These are phyloP conservation scores for Amphilophus citrinellus DNA, from an alignment of 2,113 vertebrate species.

Conservation along the genomic window DNA sequence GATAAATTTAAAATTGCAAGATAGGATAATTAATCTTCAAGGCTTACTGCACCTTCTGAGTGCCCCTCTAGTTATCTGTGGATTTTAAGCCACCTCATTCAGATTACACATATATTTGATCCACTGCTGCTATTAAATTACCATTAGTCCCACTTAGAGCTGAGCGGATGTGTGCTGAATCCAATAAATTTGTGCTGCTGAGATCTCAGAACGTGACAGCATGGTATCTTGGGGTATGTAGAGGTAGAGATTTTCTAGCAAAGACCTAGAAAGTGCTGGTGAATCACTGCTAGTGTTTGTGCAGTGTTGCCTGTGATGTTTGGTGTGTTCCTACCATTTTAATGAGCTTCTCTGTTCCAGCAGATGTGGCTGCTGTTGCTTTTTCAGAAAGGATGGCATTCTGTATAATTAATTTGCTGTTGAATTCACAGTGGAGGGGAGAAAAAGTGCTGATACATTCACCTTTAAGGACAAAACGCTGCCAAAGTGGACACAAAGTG, in stretches of 20 bases:
- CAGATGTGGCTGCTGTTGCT: slow-evolving; percentile 3
- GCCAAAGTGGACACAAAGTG: slow-evolving; percentile 5
- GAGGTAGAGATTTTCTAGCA: background rate
- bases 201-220: background rate
- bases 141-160: background rate
- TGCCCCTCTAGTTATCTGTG: background rate
- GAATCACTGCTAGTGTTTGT: background rate
- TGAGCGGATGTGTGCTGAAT: background rate
- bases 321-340: background rate
- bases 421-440: slow-evolving; percentile 11
- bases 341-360: background rate
- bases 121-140: background rate
- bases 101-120: background rate
- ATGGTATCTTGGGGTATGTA: background rate
- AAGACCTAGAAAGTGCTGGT: background rate
- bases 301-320: background rate
- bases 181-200: background rate
- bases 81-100: too few relatives aligned
- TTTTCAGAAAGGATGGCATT: slow-evolving; percentile 6
- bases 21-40: background rate
- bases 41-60: background rate
- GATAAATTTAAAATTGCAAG: background rate
- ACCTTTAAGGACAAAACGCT: slow-evolving; percentile 42
- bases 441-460: slow-evolving; percentile 28
- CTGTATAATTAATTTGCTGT: slow-evolving; percentile 52